Percentiles rank a stretch among this genome's conserved stretches.
These are phyloP conservation scores for Chymomyza costata DNA, from an alignment of 1,140 invertebrate genomes.

Conservation along the genomic window DNA sequence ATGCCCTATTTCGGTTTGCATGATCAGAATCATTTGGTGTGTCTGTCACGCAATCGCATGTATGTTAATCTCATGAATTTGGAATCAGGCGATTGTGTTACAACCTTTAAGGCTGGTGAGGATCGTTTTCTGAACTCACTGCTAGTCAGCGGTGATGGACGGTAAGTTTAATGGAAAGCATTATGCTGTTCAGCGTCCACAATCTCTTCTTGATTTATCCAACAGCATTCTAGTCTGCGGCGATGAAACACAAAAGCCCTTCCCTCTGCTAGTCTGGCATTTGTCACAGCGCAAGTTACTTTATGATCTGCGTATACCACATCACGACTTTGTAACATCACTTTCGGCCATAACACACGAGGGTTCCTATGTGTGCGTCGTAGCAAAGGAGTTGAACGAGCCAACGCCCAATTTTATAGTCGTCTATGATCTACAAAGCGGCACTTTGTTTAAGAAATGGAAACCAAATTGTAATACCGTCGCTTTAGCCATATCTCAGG, in stretches of 20 bases:
- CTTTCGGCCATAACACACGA: constrained; percentile 91
- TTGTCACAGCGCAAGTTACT: constrained; percentile 87
- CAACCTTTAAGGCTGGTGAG: constrained; percentile 91
- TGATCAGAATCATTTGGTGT: constrained; percentile 85
- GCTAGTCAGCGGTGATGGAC: constrained; percentile 89
- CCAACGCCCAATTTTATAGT: constrained; percentile 91
- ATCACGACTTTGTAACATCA: constrained; percentile 91
- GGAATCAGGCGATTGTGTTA: constrained; percentile 86
- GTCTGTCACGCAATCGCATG: constrained; percentile 90
- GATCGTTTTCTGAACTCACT: constrained; percentile 92
- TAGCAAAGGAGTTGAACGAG: constrained; percentile 86
- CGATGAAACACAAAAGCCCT: constrained; percentile 93
- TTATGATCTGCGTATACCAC: constrained; percentile 90
- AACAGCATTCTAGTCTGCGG: constrained; percentile 88
- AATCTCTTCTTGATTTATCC: neutral
- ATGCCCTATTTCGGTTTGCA: constrained; percentile 92
- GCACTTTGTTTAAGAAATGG: constrained; percentile 94
- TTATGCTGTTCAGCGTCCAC: too few relatives aligned
- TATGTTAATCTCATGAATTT: constrained; percentile 93
- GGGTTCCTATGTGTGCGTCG: constrained; percentile 83
- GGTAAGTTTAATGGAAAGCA: constrained; percentile 75
- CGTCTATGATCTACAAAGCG: constrained; percentile 93
- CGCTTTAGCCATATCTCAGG: constrained; percentile 87
- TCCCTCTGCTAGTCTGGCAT: constrained; percentile 92
- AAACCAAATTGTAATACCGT: constrained; percentile 88